Conservation (phyloP, 2,113 vertebrate species). For the Campylorhamphus procurvoides region DNA sequence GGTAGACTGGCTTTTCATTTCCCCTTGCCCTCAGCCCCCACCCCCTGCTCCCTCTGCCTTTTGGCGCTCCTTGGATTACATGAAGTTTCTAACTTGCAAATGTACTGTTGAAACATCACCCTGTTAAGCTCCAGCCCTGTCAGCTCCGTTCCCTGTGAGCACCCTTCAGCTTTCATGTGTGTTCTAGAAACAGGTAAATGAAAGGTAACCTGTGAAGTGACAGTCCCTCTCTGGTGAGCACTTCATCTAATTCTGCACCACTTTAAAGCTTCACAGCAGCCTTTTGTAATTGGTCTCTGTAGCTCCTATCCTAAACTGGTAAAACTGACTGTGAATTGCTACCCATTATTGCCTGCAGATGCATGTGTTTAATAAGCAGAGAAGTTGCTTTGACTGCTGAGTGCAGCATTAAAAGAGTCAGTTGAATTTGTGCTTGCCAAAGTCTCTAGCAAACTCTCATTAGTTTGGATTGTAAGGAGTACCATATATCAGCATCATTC, state of each 20-base stretch:
- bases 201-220: neutral
- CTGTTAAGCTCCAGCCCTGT: neutral
- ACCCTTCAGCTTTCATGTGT: neutral
- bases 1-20: slow-evolving; percentile 10
- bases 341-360: neutral
- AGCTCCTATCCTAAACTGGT: neutral
- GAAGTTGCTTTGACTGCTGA: neutral
- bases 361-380: neutral
- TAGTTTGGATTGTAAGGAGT: neutral
- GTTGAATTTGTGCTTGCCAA: neutral
- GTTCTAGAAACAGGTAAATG: neutral
- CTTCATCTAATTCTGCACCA: neutral
- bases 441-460: neutral
- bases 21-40: neutral
- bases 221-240: neutral
- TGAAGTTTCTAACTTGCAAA: slow-evolving; percentile 1
- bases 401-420: neutral
- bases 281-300: neutral
- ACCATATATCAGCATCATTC: neutral
- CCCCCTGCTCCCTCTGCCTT: neutral
- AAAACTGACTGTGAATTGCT: neutral
- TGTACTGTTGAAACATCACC: slow-evolving; percentile 32
- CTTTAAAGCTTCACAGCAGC: neutral
- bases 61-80: neutral
- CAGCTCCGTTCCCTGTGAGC: neutral